Evolutionary conservation across 2,888 invertebrate species (phyloP).

Genomic region (Catonia carolina): DNA sequence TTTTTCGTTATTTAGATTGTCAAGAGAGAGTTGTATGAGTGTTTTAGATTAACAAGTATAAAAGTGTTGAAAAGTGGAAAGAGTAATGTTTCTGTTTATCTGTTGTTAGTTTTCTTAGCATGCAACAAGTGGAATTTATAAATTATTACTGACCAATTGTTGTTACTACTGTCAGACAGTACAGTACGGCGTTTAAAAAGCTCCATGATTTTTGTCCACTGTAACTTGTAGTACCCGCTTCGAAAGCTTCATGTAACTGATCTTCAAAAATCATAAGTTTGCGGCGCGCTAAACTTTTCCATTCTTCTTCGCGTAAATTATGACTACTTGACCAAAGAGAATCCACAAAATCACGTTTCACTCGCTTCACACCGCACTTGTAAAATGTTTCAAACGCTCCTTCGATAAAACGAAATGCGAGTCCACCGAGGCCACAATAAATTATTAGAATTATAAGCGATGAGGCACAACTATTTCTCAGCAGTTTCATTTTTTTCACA

Average conservation of each 20-base stretch:
- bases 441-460: conserved; percentile 63
- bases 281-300: conserved; percentile 77
- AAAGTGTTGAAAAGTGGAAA: too few species aligned
- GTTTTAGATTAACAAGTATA: too few species aligned
- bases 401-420: conserved; percentile 74
- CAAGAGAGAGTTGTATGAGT: too few species aligned
- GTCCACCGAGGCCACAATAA: conserved; percentile 70
- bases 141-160: conserved; percentile 70
- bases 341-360: conserved; percentile 80
- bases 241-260: conserved; percentile 74
- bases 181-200: conserved; percentile 79
- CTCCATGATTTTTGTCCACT: conserved; percentile 82
- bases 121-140: neutral
- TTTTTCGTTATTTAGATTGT: too few species aligned
- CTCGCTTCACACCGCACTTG: conserved; percentile 80
- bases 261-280: conserved; percentile 79
- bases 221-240: conserved; percentile 75
- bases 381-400: conserved; percentile 78
- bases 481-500: conserved; percentile 47
- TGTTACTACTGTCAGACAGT: conserved; percentile 78
- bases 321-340: conserved; percentile 75
- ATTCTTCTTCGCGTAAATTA: conserved; percentile 77
- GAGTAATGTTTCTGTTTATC: too few species aligned
- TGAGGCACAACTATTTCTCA: conserved; percentile 60
- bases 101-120: neutral